Conservation (phyloP, 2,113 vertebrate genomes). For the Hyperopisus bebe region DNA sequence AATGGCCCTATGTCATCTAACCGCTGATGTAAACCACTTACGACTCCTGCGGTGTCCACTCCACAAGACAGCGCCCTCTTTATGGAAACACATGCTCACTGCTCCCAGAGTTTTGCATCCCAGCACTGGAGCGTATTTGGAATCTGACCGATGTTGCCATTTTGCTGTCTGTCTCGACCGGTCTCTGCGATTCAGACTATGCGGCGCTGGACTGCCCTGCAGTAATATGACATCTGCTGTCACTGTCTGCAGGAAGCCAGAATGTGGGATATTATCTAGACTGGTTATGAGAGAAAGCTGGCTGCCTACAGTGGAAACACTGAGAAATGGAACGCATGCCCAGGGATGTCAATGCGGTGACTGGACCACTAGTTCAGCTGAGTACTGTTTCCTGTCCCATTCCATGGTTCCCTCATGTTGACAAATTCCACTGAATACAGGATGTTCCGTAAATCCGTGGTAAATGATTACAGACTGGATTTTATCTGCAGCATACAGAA, state of each 20-base stretch:
- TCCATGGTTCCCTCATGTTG: neutral
- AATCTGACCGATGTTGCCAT: neutral
- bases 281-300: neutral
- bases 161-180: neutral
- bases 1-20: neutral
- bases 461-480: neutral
- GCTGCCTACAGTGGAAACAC: neutral
- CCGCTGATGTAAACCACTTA: neutral
- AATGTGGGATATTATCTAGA: neutral
- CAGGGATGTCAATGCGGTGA: neutral
- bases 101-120: neutral
- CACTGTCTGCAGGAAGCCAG: neutral
- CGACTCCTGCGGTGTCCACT: neutral
- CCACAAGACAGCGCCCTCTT: neutral
- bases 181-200: neutral
- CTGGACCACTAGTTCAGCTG: neutral
- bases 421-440: neutral
- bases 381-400: neutral
- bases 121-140: neutral
- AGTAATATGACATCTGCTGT: neutral
- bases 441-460: neutral
- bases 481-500: neutral
- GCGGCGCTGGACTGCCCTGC: neutral
- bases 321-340: neutral
- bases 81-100: neutral